Base-by-base conservation (phyloP, 37 sponge, comb jelly and placozoan genomes). In the Cladorhizidae sp. region DNA sequence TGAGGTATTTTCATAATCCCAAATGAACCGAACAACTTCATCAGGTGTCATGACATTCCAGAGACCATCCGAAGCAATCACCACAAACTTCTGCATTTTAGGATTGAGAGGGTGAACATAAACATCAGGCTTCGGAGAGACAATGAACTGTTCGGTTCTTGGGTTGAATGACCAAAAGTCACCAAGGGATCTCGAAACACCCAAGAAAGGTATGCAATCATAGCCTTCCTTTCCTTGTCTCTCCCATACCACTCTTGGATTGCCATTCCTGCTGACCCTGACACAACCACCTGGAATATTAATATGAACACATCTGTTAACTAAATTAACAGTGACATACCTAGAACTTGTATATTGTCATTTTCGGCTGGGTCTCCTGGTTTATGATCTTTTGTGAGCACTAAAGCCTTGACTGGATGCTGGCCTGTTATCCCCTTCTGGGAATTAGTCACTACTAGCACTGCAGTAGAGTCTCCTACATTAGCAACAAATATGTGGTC, bases 41-140 rank as follows among this genome's bases (percentile, higher is more conserved):
- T 86, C 35, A 0, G 90, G 93, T 21, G 58, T 67, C 85, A 95
- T 78, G 11, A 95, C 93, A 38, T 89, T 90, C 96, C 96, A 95
- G 20, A 95, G 82, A 6, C 96, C 96, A 74, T 95, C 96, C 37
- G 89, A 84, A 15, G 90, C 96, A 26, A 95, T 40, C 29, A 95
- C 86, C 15, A 95, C 38, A 61, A 95, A 95, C 28, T 74, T 88
- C 65, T 92, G 89, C 17, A 72, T 35, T 7, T 67, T 35, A 5
- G 86, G 69, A 71, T 86, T 79, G 0, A 95, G 63, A 18, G 73
- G 78, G 36, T 78, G 74, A 9, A 83, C 82, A 9, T 74, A 61
- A 2, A 97, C 93, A 65, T 97, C 95, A 21, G 98, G 98, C 25
- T 40, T 67, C 22, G 95, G 95, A 37, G 98, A 97, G 38, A 97